Conservation (phyloP, 1,140 invertebrate genomes). For the Dreissena polymorpha region DNA sequence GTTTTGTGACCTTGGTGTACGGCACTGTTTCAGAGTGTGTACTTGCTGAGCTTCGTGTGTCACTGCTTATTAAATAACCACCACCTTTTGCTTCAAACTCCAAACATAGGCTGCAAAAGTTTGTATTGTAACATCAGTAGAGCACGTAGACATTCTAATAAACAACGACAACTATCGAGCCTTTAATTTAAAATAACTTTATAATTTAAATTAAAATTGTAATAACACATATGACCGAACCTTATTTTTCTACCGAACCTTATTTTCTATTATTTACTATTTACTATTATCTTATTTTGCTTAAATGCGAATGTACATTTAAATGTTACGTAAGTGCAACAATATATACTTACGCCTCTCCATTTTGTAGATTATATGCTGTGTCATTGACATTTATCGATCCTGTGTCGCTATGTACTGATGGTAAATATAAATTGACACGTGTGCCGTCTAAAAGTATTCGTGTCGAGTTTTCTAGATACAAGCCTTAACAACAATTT, state of each 20-base stretch:
- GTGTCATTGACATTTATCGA: neutral
- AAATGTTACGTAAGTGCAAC: too few species aligned
- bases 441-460: neutral
- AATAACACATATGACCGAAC: too few species aligned
- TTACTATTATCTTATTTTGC: too few species aligned
- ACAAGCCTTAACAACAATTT: neutral
- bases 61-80: conserved; percentile 19
- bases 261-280: too few species aligned
- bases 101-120: conserved; percentile 12
- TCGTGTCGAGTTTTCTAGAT: neutral
- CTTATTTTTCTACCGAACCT: too few species aligned
- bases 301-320: too few species aligned
- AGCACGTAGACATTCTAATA: too few species aligned
- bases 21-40: neutral
- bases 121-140: too few species aligned
- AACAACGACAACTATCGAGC: too few species aligned
- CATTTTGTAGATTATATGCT: conserved; percentile 2
- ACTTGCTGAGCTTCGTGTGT: neutral
- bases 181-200: too few species aligned
- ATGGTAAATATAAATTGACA: neutral
- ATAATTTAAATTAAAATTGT: too few species aligned
- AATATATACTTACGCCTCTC: neutral
- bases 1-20: neutral
- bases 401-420: neutral
- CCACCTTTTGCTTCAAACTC: conserved; percentile 27